A percentile compares a stretch with the other conserved stretches of the same genome.
Evolutionary conservation across 2,888 invertebrate species (phyloP).

Genomic region (Himalopsyche anomala): DNA sequence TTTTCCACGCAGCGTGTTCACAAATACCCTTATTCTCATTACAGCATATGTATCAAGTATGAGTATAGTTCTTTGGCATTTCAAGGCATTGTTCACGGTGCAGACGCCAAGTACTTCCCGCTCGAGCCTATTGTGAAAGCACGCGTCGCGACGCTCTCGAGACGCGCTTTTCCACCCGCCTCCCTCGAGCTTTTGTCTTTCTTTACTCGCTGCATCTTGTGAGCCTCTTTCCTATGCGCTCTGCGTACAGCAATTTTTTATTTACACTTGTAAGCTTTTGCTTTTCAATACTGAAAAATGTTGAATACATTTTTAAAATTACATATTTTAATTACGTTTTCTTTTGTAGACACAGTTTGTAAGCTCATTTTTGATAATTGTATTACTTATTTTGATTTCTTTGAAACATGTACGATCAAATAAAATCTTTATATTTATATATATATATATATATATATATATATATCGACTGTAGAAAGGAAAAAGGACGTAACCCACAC

Average conservation of each 20-base stretch:
- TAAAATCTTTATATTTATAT: no score
- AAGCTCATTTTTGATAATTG: no score
- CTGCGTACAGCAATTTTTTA: not conserved
- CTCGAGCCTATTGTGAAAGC: conserved; percentile 56
- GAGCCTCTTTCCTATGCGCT: conserved; percentile 47
- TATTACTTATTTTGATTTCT: no score
- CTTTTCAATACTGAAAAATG: not conserved
- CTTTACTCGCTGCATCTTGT: conserved; percentile 52
- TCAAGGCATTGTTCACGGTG: conserved; percentile 12
- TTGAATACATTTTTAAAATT: no score
- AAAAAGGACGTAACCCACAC: no score
- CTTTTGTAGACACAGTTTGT: no score
- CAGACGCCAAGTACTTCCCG: conserved; percentile 36
- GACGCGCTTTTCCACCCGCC: conserved; percentile 60
- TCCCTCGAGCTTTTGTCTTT: conserved; percentile 65
- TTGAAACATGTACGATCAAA: no score
- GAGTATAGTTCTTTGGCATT: not conserved
- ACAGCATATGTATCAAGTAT: not conserved
- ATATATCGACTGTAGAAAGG: no score
- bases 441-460: no score
- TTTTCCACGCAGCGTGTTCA: not conserved
- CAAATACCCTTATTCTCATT: not conserved
- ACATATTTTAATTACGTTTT: no score
- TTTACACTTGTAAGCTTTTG: not conserved
- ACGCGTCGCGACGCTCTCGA: conserved; percentile 62